Evolutionary conservation across 2,797 vertebrate species (phyloP).

Genomic region (Ibycter americanus): DNA sequence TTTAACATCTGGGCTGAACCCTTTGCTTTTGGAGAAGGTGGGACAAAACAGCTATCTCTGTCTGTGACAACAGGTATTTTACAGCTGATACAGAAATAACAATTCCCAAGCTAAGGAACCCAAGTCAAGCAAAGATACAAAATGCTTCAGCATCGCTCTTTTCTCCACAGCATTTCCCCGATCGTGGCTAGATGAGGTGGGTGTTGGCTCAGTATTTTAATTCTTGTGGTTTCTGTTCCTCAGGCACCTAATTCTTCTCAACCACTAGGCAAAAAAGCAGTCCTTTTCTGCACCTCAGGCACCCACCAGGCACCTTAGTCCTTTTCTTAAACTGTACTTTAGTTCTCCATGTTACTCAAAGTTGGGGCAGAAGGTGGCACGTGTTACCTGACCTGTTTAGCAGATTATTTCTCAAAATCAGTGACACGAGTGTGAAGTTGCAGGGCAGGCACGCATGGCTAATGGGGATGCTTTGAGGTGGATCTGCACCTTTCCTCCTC

Average conservation of each 20-base stretch:
- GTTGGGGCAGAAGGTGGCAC: background rate
- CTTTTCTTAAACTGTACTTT: too few relatives aligned
- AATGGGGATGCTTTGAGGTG: background rate
- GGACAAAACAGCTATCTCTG: background rate
- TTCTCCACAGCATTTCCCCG: background rate
- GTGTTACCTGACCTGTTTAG: background rate
- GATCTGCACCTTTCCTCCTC: background rate
- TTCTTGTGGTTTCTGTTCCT: background rate
- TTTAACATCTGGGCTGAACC: background rate
- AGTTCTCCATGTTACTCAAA: background rate
- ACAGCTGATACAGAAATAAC: background rate
- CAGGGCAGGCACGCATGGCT: background rate
- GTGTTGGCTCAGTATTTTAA: background rate
- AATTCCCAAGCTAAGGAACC: background rate
- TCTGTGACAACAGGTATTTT: background rate
- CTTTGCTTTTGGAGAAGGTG: background rate
- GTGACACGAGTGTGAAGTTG: background rate
- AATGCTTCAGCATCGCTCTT: background rate
- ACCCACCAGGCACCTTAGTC: background rate
- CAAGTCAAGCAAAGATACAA: background rate
- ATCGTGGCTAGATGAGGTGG: background rate
- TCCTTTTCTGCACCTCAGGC: background rate
- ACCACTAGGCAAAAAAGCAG: background rate
- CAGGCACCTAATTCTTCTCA: background rate
- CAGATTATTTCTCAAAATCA: background rate